A percentile compares a stretch with the other conserved stretches of the same genome.
Evolutionary conservation across 1,140 invertebrate genomes (phyloP).

Genomic region (Drosophila ercepeae): DNA sequence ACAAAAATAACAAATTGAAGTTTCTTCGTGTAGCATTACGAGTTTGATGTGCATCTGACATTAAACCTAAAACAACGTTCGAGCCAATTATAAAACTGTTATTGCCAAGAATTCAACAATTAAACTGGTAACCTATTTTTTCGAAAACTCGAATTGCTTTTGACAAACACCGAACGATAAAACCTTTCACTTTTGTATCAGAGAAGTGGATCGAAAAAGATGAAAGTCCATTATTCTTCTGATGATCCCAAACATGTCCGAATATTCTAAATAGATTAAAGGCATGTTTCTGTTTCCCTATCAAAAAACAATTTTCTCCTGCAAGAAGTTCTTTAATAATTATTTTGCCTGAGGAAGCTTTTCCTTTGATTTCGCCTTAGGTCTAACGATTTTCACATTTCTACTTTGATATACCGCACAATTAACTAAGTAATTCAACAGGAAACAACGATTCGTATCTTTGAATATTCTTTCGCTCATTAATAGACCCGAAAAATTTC

Average conservation of each 20-base stretch:
- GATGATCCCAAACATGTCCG: constrained; percentile 4
- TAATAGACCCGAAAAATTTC: constrained; percentile 61
- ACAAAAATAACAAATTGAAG: constrained; percentile 36
- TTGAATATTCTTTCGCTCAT: constrained; percentile 61
- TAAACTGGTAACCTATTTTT: constrained; percentile 56
- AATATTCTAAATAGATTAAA: constrained; percentile 13
- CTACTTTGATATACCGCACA: constrained; percentile 65
- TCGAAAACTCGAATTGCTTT: constrained; percentile 33
- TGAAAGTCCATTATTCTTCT: constrained; percentile 5
- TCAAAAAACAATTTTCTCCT: background rate
- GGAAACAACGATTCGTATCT: constrained; percentile 63
- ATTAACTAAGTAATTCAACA: constrained; percentile 78
- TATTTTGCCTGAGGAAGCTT: background rate
- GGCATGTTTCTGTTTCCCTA: background rate
- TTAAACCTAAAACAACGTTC: constrained; percentile 49
- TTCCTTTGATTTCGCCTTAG: constrained; percentile 2
- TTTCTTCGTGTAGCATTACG: constrained; percentile 27
- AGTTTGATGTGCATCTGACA: constrained; percentile 60
- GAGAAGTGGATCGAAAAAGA: constrained; percentile 4
- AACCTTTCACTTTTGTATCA: constrained; percentile 55
- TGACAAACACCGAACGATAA: constrained; percentile 18
- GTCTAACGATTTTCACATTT: constrained; percentile 27
- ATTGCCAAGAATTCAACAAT: constrained; percentile 39
- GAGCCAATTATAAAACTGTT: constrained; percentile 45
- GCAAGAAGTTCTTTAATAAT: background rate